Evolutionary conservation across 2,888 invertebrate species (phyloP).

Genomic region (Pristionchus exspectatus): DNA sequence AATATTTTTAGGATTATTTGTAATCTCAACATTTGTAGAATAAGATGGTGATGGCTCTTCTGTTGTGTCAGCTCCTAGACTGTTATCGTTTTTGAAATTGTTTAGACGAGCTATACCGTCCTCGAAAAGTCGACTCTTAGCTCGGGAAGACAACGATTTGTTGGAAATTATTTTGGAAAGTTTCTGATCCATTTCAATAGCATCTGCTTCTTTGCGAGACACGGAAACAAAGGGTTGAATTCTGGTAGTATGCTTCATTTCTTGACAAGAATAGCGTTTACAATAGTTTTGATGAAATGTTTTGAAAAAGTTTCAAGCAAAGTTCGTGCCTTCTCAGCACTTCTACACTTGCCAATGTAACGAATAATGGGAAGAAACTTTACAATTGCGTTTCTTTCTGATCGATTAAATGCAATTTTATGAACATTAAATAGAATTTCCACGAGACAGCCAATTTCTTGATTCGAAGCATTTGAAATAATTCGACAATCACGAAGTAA

Average conservation of each 20-base stretch:
- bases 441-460: neutral
- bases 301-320: neutral
- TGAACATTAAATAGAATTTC: slow-evolving; percentile 7
- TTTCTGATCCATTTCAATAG: neutral
- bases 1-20: no score
- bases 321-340: neutral
- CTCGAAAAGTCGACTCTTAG: neutral
- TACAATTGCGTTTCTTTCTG: neutral
- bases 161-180: neutral
- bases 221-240: slow-evolving; percentile 2
- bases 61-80: no score
- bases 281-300: neutral
- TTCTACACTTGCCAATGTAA: neutral
- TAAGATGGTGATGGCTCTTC: no score
- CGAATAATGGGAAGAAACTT: neutral
- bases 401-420: no score
- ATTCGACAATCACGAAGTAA: neutral
- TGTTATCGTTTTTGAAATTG: no score
- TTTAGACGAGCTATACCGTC: neutral
- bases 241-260: slow-evolving; percentile 5
- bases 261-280: neutral
- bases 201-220: neutral
- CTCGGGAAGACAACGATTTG: neutral
- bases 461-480: neutral
- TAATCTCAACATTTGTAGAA: no score